These are phyloP conservation scores for Mallotus villosus DNA, from an alignment of 2,797 vertebrate species.

Conservation along the genomic window DNA sequence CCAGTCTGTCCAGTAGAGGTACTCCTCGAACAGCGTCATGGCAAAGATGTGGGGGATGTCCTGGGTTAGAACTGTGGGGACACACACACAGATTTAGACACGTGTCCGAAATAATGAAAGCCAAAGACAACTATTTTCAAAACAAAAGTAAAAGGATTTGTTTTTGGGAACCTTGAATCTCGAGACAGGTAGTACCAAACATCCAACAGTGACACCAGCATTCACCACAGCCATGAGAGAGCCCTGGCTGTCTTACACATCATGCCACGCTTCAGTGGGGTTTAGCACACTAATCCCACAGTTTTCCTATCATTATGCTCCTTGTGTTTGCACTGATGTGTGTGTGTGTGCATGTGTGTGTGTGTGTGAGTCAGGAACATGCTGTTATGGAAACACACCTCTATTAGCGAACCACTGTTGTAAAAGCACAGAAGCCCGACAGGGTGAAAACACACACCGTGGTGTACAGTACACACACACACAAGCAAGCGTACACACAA, in stretches of 20 bases:
- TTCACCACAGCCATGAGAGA: not conserved
- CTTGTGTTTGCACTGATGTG: constrained; percentile 40
- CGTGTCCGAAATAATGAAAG: not conserved
- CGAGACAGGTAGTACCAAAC: not conserved
- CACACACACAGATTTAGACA: not conserved
- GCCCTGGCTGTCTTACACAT: constrained; percentile 2
- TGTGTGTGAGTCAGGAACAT: constrained; percentile 20
- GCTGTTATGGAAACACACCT: constrained; percentile 35
- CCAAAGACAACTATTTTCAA: not conserved
- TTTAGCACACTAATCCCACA: constrained; percentile 44
- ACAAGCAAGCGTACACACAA: not conserved
- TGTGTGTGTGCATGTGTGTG: constrained; percentile 34
- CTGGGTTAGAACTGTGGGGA: constrained; percentile 63
- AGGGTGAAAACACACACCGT: not conserved
- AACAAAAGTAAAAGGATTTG: too few relatives aligned
- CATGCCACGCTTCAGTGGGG: constrained; percentile 59
- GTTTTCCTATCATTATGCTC: constrained; percentile 31
- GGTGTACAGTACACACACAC: not conserved
- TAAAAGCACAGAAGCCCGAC: constrained; percentile 24
- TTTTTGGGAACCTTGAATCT: not conserved
- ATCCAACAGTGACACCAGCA: not conserved
- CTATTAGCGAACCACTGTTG: constrained; percentile 24
- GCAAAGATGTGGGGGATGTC: constrained; percentile 99
- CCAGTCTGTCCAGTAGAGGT: constrained; percentile 99
- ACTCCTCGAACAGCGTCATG: constrained; percentile 96